Evolutionary conservation across 1,140 invertebrate species (phyloP), one percentile per base, ranked within the genome.

Genomic region (Bilobella aurantiaca): DNA sequence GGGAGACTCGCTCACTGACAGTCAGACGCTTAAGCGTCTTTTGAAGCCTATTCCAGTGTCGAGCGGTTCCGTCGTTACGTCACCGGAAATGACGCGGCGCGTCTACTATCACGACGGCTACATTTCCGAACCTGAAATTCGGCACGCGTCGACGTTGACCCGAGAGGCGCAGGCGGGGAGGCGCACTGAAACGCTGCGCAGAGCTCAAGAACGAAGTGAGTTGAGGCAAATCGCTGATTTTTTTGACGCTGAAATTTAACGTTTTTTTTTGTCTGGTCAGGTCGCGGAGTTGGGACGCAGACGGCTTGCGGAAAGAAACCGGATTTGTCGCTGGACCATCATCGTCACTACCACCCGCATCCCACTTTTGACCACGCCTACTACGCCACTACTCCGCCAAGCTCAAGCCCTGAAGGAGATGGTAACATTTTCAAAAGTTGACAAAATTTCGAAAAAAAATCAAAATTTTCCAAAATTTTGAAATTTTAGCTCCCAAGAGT

Each of bases 321-420:
- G 75, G 89, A 91, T 75, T 92, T 18, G 32, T 42, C 34, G 14
- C 59, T 2, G 12, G 14, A 14, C 8, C 3, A 53, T 5, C 49
- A 53, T 53, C 8, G 23, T 8, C 90, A 5, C 90, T 90, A 64
- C 89, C 90, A 1, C 93, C 90, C 57, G 90, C 91, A 92, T 77
- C 89, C 91, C 29, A 86, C 93, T 77, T 93, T 93, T 78, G 91
- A 94, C 81, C 91, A 93, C 79, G 89, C 91, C 75, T 93, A 90
- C 79, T 94, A 93, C 79, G 90, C 90, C 18, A 93, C 90, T 16
- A 93, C 90, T 32, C 73, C 74, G 32, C 90, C 91, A 21, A 91
- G 89, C 72, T 93, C 90, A 28, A 91, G 88, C 74, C 71, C 71
- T 58, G 71, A 73, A 63, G 66, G 67, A 28, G 69, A 73, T 74